Evolutionary conservation across 64 coral and sea anemone genomes (phyloP).

Genomic region (Montipora cactus): DNA sequence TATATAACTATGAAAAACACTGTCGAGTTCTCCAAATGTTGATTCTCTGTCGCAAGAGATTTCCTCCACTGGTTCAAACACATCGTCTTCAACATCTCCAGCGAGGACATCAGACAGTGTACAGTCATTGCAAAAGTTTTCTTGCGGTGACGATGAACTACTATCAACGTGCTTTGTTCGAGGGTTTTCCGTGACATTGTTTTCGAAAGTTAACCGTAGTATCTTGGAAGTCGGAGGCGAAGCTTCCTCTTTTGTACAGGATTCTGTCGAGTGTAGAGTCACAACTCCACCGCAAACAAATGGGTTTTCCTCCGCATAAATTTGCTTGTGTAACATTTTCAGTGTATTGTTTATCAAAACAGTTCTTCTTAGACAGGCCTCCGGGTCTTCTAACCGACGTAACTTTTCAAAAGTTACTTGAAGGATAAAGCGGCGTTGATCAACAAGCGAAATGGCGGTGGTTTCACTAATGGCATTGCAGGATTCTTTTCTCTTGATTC

Average conservation of each 20-base stretch:
- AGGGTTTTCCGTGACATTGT: conserved; percentile 25
- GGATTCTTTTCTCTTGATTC: conserved; percentile 47
- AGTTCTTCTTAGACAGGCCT: conserved; percentile 89
- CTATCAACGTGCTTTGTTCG: conserved; percentile 32
- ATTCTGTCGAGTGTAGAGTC: conserved; percentile 40
- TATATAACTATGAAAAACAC: conserved; percentile 93
- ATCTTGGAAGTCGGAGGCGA: conserved; percentile 53
- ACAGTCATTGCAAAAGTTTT: conserved; percentile 59
- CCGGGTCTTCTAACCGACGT: conserved; percentile 88
- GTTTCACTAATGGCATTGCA: conserved; percentile 31
- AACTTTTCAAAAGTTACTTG: conserved; percentile 98
- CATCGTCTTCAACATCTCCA: conserved; percentile 69
- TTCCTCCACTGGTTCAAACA: conserved; percentile 48
- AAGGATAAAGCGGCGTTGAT: conserved; percentile 77
- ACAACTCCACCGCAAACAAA: conserved; percentile 65
- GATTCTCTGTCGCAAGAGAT: conserved; percentile 67
- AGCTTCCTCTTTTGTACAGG: conserved; percentile 13
- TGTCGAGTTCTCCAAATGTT: conserved; percentile 88
- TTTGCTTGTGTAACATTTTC: conserved; percentile 88
- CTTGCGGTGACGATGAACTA: neutral
- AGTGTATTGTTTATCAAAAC: conserved; percentile 99
- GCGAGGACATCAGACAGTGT: conserved; percentile 49
- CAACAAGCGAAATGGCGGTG: conserved; percentile 20
- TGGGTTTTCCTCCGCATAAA: conserved; percentile 86
- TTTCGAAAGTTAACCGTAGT: conserved; percentile 38